phyloP scores from a whole-genome alignment of 2,888 invertebrate species.

The Pollenia angustigena region DNA sequence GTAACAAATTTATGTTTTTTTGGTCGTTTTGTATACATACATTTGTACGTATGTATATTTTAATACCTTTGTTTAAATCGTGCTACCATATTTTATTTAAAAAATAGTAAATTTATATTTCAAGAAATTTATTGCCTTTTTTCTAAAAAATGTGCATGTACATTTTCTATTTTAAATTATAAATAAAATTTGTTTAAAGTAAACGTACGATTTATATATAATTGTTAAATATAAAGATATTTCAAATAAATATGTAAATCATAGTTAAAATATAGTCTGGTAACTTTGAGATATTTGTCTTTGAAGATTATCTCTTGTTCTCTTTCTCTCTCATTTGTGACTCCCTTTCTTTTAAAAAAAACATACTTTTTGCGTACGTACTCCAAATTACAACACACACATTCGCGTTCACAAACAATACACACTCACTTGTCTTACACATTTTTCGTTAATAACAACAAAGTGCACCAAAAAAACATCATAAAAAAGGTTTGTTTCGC shows the following conservation, averaged over 20 bases:
- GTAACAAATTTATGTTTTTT: constrained; percentile 73
- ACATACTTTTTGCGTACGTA: constrained; percentile 68
- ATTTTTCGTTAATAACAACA: constrained; percentile 58
- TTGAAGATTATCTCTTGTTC: constrained; percentile 58
- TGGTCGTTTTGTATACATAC: constrained; percentile 70
- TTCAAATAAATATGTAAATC: not conserved
- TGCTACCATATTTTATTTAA: constrained; percentile 18
- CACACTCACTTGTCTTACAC: constrained; percentile 58
- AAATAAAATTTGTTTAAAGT: too few relatives aligned
- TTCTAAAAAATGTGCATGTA: too few relatives aligned
- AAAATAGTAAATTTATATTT: not conserved
- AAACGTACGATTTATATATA: too few relatives aligned
- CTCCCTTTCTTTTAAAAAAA: constrained; percentile 42
- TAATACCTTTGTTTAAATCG: not conserved
- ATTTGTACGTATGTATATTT: not conserved
- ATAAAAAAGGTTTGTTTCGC: constrained; percentile 63
- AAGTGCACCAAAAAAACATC: constrained; percentile 51
- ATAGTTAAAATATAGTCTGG: constrained; percentile 43
- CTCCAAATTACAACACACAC: constrained; percentile 61
- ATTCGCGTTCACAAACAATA: constrained; percentile 34
- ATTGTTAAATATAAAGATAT: too few relatives aligned
- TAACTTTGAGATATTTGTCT: constrained; percentile 32
- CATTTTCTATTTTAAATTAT: too few relatives aligned
- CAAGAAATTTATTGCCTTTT: not conserved
- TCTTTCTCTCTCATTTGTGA: constrained; percentile 60